Evolutionary conservation across 2,888 invertebrate genomes (phyloP), one percentile per base, ranked within the genome.

Genomic region (Heliconius charithonia): DNA sequence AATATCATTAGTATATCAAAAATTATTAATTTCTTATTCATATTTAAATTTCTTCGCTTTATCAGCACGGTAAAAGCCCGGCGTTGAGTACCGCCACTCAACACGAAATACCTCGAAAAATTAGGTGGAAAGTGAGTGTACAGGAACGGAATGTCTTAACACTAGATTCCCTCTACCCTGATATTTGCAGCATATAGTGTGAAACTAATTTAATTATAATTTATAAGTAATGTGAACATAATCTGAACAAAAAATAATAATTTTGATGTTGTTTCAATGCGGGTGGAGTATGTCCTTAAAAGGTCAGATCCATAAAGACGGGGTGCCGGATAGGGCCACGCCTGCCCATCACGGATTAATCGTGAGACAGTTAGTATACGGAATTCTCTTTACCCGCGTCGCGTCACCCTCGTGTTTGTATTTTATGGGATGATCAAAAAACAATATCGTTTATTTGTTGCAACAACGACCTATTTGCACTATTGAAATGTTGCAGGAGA

Each of bases 281-380:
- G 82, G 80, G 69, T 67, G 19, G 78, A 81, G 80, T 79, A 77
- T 81, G 81, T 82, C 85, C 83, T 84, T 83, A 80, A 83, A 87
- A 86, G 85, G 85, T 87, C 87, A 85, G 81, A 77, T 81, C 83
- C 85, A 88, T 87, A 87, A 85, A 88, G 84, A 84, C 83, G 78
- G 80, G 80, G 83, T 82, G 85, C 83, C 81, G 82, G 79, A 81
- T 82, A 73, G 67, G 75, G 76, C 81, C 82, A 79, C 83, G 81
- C 82, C 82, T 76, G 79, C 78, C 84, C 87, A 86, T 87, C 85
- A 87, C 84, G 84, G 88, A 90, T 88, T 90, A 88, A 87, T 88
- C 88, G 84, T 85, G 86, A 85, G 88, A 87, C 86, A 86, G 89
- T 89, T 91, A 90, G 89, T 90, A 87, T 86, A 83, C 81, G 82